Base-by-base conservation (phyloP, 2,888 invertebrate species). In the Synergus gifuensis region DNA sequence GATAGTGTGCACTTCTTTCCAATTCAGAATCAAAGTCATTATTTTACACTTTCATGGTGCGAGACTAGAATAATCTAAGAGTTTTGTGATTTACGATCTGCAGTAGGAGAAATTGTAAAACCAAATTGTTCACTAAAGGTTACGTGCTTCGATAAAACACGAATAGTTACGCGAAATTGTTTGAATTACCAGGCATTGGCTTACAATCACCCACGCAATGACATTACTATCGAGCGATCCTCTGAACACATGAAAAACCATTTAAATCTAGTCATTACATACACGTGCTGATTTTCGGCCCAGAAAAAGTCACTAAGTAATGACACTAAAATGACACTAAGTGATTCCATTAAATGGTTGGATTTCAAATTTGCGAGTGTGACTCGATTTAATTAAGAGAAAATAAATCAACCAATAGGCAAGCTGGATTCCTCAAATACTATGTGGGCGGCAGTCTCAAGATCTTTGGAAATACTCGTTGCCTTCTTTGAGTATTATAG, bases 401-500 rank as follows among this genome's bases (percentile, higher is more conserved):
- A 36, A 54, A 73, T 49, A 54, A 44, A 49, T 28, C 11, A 28
- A 69, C 49, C 8, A 49, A 22, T 36, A 16, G 36, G 49, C 73
- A 73, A 73, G 49, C 73, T 73, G 73, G 73, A 73, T 18, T 54
- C 73, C 73, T 54, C 73, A 73, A 36, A 28, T 94, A 93, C 87
- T 87, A 96, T 96, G 96, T 96, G 96, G 96, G 95, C 96, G 86
- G 95, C 96, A 83, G 96, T 96, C 94, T 95, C 96, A 86, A 94
- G 96, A 90, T 96, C 96, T 83, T 94, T 96, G 92, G 96, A 96
- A 93, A 96, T 96, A 90, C 94, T 96, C 90, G 96, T 96, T 84
- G 96, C 96, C 78, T 96, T 96, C 94, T 96, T 96, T 94, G 96
- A 96, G 92, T 96, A 96, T 92, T 96, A 96, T 93, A 95, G 96